Base-by-base conservation (phyloP, 2,888 invertebrate genomes). In the Uropetala carovei region DNA sequence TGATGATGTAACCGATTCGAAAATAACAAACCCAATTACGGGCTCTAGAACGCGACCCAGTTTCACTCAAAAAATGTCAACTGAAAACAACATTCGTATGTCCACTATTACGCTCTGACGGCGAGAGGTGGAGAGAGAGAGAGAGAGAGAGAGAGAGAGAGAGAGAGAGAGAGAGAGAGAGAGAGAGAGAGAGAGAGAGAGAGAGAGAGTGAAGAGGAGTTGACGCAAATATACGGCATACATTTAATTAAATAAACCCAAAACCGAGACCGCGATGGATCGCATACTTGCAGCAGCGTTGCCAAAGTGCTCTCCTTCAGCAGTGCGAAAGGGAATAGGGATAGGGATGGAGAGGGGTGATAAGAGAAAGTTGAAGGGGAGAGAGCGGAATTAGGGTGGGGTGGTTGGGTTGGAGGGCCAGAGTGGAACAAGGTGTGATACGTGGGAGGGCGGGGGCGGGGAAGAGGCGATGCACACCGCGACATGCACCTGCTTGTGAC, bases 271-370 rank as follows among this genome's bases (percentile, higher is more conserved):
- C 22, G 43, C 43, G 75, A 75, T 13, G 75, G 75, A 22, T 75
- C 75, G 75, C 27, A 75, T 75, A 75, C 27, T 27, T 75, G 27
- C 75, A 27, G 75, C 75, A 13, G 27, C 10, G 27, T 75, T 75
- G 11, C 75, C 75, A 75, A 75, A 27, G 75, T 22, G 22, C 43
- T 43, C 1, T 43, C 43, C 43, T 43, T 43, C 43, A 43, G 43
- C 43, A 43, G 43, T 43, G 43, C 43, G 43, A 43, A 43, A 5
- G 59, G 89, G 92, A 92, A 68, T 57, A 92, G 86, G 84, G 92
- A 30, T 82, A 92, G 64, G 43, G 92, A 83, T 91, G 18, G 22
- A 60, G 82, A 56, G 56, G 43, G 60, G n/a, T 14, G 14, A 16
- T 13, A 13, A 30, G 30, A 13, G 30, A 57, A 18, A 57, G 18